These are phyloP conservation scores for Spea hammondii DNA, from an alignment of 2,797 vertebrate species.

Conservation along the genomic window DNA sequence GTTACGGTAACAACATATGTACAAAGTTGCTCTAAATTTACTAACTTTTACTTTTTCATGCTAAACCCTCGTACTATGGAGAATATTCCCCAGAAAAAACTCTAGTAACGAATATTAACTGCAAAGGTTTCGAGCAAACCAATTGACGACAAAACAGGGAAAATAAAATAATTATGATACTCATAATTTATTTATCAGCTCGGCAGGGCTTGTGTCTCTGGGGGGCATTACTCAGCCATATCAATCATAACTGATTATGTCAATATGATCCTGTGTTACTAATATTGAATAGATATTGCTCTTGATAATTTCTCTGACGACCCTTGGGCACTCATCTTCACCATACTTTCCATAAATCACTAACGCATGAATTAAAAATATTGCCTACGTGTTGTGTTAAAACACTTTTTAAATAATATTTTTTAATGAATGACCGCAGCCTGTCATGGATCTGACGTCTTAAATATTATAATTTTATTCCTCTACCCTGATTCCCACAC, in stretches of 20 bases:
- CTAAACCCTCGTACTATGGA: too few relatives aligned
- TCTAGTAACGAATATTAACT: neutral
- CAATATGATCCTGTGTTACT: neutral
- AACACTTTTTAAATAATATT: too few relatives aligned
- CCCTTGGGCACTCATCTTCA: too few relatives aligned
- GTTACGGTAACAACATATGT: too few relatives aligned
- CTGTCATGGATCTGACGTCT: too few relatives aligned
- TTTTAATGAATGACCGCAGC: too few relatives aligned
- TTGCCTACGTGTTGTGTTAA: neutral
- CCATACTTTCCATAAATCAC: too few relatives aligned
- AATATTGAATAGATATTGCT: neutral
- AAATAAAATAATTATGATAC: neutral
- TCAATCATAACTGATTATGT: conserved; percentile 5
- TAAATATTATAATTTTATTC: too few relatives aligned
- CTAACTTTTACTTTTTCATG: too few relatives aligned
- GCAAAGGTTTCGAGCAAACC: neutral
- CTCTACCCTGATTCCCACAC: too few relatives aligned
- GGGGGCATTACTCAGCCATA: conserved; percentile 25
- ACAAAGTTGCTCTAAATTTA: too few relatives aligned
- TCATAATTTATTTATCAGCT: conserved; percentile 17
- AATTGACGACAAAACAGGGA: neutral
- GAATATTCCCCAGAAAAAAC: neutral
- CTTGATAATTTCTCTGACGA: neutral
- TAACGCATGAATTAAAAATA: neutral
- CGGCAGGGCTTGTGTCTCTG: neutral